These are phyloP conservation scores for Neoseiulus cucumeris DNA, from an alignment of 1,140 invertebrate species.

Conservation along the genomic window DNA sequence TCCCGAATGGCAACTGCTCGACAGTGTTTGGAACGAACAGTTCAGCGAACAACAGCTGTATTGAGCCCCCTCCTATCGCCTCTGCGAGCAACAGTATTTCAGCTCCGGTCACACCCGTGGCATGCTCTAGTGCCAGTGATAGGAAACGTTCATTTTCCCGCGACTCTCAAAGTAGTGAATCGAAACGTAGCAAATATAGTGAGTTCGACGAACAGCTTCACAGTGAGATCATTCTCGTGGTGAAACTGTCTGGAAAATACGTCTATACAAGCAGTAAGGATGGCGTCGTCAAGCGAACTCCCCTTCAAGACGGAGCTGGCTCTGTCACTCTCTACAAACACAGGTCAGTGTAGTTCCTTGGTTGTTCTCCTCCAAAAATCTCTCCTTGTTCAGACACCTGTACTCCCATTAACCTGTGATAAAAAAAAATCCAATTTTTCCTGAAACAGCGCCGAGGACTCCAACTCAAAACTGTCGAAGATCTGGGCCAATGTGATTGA, in stretches of 20 bases:
- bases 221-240: background rate
- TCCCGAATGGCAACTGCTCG: background rate
- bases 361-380: too few species aligned
- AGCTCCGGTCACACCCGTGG: background rate
- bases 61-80: too few species aligned
- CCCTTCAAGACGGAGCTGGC: background rate
- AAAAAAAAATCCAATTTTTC: background rate
- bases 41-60: background rate
- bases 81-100: background rate
- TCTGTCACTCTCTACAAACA: background rate
- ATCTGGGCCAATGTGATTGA: background rate
- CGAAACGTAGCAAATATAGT: background rate
- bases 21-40: too few species aligned
- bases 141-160: background rate
- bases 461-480: background rate
- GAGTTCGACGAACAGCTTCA: slow-evolving; percentile 1
- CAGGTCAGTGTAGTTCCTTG: background rate
- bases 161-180: background rate
- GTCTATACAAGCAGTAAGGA: background rate
- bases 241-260: background rate
- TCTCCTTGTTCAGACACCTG: too few species aligned
- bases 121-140: background rate
- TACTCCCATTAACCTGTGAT: too few species aligned
- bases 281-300: background rate
- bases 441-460: background rate